Percentiles rank a stretch among this genome's conserved stretches.
Conservation (phyloP, 2,888 invertebrate species). For the Gisinianus flammeolus region DNA sequence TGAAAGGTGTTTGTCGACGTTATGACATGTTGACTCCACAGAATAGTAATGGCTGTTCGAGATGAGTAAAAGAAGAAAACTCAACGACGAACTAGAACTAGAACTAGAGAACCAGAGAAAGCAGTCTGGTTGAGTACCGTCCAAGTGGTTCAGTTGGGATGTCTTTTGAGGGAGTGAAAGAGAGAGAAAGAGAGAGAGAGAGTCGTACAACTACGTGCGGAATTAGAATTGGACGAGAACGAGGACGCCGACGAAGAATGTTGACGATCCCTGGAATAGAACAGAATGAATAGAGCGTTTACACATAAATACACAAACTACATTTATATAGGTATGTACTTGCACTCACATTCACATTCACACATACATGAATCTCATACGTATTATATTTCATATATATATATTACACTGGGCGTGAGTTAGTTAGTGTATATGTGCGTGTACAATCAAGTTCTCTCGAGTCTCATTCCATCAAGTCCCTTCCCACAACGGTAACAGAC, state of each 20-base stretch:
- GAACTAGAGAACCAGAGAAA: background rate
- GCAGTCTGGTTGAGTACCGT: background rate
- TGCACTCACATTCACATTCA: background rate
- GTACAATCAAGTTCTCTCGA: background rate
- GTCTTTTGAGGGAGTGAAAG: slow-evolving; percentile 23
- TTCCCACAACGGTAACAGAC: background rate
- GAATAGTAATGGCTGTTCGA: background rate
- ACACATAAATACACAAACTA: too few species aligned
- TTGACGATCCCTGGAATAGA: background rate
- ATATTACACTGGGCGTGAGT: background rate
- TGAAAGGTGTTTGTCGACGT: too few species aligned
- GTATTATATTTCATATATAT: background rate
- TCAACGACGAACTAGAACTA: background rate
- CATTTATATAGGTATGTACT: too few species aligned
- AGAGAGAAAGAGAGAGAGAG: too few species aligned
- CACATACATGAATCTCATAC: background rate
- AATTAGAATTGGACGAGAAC: slow-evolving; percentile 37
- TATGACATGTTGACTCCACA: background rate
- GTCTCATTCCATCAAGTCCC: too few species aligned
- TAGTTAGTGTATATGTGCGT: background rate
- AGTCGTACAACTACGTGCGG: slow-evolving; percentile 31
- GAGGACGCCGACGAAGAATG: slow-evolving; percentile 13
- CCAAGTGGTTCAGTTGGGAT: slow-evolving; percentile 21
- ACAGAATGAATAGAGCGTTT: background rate
- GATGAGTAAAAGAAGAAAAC: background rate